Evolutionary conservation across 1,140 invertebrate genomes (phyloP).

Genomic region (Magallana angulata): DNA sequence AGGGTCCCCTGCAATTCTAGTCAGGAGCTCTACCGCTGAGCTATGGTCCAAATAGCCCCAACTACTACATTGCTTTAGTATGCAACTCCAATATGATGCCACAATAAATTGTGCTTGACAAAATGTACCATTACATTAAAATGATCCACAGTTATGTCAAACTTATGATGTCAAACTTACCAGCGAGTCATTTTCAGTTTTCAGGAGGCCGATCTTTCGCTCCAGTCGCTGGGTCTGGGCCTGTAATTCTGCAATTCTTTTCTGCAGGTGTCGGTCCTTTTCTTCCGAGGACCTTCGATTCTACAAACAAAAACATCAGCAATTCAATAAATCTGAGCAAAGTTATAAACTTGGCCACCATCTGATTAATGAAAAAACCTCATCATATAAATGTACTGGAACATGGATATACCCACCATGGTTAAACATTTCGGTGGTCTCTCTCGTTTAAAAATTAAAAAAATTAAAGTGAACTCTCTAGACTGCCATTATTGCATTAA

Average conservation of each 20-base stretch:
- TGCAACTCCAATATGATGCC: too few species aligned
- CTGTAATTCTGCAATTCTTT: conserved; percentile 72
- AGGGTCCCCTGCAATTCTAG: too few species aligned
- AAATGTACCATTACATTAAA: too few species aligned
- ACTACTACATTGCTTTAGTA: too few species aligned
- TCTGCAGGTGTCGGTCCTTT: conserved; percentile 70
- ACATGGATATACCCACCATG: conserved; percentile 10
- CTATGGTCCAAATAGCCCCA: too few species aligned
- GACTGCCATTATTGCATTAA: too few species aligned
- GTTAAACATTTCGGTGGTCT: not conserved
- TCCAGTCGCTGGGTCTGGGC: conserved; percentile 73
- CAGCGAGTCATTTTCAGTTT: conserved; percentile 73
- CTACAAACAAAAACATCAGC: conserved; percentile 60
- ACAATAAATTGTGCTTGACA: too few species aligned
- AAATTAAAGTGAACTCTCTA: too few species aligned
- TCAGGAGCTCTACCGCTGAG: too few species aligned
- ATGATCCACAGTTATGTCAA: not conserved
- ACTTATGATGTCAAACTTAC: conserved; percentile 64
- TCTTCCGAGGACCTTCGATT: conserved; percentile 68
- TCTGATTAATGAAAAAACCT: not conserved
- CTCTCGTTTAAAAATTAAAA: too few species aligned
- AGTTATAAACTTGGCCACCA: not conserved
- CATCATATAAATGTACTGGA: not conserved
- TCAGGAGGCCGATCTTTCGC: conserved; percentile 68
- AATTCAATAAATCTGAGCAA: not conserved